Evolutionary conservation across 1,140 invertebrate genomes (phyloP).

Genomic region (Nasonia longicornis): DNA sequence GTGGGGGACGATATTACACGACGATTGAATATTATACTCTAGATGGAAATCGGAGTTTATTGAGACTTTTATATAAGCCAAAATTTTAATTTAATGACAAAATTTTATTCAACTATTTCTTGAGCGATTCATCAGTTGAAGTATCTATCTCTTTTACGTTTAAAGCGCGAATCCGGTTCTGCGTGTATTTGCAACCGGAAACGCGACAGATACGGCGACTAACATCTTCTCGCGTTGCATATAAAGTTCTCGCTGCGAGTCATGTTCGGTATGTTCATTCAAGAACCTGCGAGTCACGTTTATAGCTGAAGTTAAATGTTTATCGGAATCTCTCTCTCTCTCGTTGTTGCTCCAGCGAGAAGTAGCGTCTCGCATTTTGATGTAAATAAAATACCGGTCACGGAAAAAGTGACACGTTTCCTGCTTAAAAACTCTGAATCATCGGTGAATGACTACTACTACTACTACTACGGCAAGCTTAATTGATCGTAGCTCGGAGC

Average conservation of each 20-base stretch:
- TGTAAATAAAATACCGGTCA: slow-evolving; percentile 8
- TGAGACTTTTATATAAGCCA: too few relatives aligned
- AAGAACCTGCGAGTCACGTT: too few relatives aligned
- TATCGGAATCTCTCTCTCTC: too few relatives aligned
- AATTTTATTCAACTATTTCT: background rate
- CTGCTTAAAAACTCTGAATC: slow-evolving; percentile 39
- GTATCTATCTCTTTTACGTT: background rate
- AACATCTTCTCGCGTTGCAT: background rate
- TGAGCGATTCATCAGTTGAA: background rate
- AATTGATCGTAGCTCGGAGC: slow-evolving; percentile 29
- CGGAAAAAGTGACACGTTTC: background rate
- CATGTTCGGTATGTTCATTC: background rate
- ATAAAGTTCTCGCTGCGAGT: background rate
- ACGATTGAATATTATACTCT: too few relatives aligned
- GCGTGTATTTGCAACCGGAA: background rate
- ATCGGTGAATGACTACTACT: slow-evolving; percentile 18
- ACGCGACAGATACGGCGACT: background rate
- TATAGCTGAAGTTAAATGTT: too few relatives aligned
- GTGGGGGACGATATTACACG: background rate
- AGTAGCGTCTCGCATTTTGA: background rate
- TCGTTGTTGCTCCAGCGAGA: background rate
- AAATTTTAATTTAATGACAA: background rate
- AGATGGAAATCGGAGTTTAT: too few relatives aligned
- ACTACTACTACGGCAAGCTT: background rate
- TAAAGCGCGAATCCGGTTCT: background rate